A percentile compares a stretch with the other conserved stretches of the same genome.
phyloP scores from a whole-genome alignment of 2,113 vertebrate species.

The Entelurus aequoreus region DNA sequence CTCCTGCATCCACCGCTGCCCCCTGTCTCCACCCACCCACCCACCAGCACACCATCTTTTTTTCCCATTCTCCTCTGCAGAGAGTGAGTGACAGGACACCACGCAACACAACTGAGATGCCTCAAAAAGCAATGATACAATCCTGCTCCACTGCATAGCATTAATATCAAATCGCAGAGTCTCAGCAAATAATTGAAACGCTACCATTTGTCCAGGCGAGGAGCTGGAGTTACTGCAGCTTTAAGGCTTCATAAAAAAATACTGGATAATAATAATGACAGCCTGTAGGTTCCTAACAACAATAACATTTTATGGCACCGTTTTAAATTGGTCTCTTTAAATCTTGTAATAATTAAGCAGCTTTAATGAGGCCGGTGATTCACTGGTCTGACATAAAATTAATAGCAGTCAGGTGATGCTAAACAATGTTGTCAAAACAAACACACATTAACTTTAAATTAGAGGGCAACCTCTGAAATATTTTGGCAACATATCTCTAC shows the following conservation, averaged over 20 bases:
- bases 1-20: conserved; percentile 29
- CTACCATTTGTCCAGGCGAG: neutral
- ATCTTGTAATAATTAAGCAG: conserved; percentile 71
- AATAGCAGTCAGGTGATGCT: conserved; percentile 14
- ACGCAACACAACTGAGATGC: conserved; percentile 46
- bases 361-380: conserved; percentile 65
- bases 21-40: conserved; percentile 11
- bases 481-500: conserved; percentile 6
- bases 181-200: conserved; percentile 16
- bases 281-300: conserved; percentile 59
- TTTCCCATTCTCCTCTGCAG: conserved; percentile 58
- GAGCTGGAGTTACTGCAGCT: conserved; percentile 15
- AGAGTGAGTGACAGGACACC: conserved; percentile 62
- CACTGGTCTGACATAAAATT: conserved; percentile 38
- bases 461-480: neutral
- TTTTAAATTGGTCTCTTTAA: conserved; percentile 67
- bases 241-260: conserved; percentile 40
- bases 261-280: conserved; percentile 43
- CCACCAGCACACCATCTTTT: conserved; percentile 48
- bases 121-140: conserved; percentile 43
- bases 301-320: conserved; percentile 63
- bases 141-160: conserved; percentile 13
- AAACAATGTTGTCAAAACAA: neutral
- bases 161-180: conserved; percentile 11
- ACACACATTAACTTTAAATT: neutral